Percentiles rank a stretch among this genome's conserved stretches.
phyloP scores from a whole-genome alignment of 64 coral and sea anemone species.

The Montipora sp. region DNA sequence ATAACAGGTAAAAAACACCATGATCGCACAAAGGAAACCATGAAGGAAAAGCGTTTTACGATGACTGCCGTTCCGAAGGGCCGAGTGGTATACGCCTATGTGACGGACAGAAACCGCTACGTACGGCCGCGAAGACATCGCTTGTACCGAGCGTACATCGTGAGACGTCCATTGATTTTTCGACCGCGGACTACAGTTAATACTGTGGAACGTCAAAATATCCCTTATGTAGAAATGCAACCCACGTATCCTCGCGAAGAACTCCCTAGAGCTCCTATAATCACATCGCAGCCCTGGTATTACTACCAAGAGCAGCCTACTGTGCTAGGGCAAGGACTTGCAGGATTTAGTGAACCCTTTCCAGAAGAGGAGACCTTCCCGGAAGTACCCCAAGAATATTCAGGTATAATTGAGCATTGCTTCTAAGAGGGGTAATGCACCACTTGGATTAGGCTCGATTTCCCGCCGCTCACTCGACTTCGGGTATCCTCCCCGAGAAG shows the following conservation, averaged over 20 bases:
- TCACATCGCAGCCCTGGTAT: not conserved
- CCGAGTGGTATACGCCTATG: slow-evolving; percentile 74
- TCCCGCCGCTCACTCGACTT: too few relatives aligned
- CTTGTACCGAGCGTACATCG: slow-evolving; percentile 33
- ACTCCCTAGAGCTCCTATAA: slow-evolving; percentile 4
- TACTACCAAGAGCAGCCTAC: slow-evolving; percentile 8
- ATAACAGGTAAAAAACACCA: slow-evolving; percentile 53
- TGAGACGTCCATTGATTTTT: slow-evolving; percentile 17
- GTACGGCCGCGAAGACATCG: slow-evolving; percentile 21
- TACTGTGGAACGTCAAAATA: slow-evolving; percentile 18
- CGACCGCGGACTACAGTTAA: not conserved
- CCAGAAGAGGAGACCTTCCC: not conserved
- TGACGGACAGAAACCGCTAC: slow-evolving; percentile 67
- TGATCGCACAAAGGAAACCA: not conserved
- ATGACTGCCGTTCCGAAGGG: slow-evolving; percentile 19
- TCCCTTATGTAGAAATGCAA: not conserved
- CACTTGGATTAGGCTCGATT: too few relatives aligned
- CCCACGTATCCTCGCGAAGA: not conserved
- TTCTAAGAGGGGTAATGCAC: not conserved
- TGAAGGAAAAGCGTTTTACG: slow-evolving; percentile 44
- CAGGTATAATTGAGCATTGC: not conserved
- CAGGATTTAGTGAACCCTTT: not conserved
- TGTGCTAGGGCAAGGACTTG: not conserved
- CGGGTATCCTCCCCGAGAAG: too few relatives aligned
- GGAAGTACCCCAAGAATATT: not conserved